Conservation (phyloP, 1,140 invertebrate genomes). For the Bombus pyrosoma region DNA sequence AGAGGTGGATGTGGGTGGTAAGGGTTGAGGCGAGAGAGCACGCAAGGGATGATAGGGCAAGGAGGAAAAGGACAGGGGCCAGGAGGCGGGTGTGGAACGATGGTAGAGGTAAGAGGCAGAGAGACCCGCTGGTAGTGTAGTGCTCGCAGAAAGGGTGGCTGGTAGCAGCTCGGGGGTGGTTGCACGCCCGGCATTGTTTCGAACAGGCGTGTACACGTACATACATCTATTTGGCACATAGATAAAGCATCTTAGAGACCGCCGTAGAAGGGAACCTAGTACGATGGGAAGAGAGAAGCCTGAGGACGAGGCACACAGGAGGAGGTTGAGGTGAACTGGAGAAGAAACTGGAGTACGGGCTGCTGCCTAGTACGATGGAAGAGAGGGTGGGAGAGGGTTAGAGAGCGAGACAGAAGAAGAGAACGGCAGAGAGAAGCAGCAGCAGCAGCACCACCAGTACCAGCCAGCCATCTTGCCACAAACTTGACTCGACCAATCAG, state of each 20-base stretch:
- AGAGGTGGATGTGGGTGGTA: conserved; percentile 34
- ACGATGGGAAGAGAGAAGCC: conserved; percentile 50
- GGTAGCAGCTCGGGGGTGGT: conserved; percentile 66
- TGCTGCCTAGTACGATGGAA: not conserved
- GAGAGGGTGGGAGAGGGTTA: conserved; percentile 60
- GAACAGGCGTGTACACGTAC: conserved; percentile 77
- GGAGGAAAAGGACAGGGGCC: conserved; percentile 40
- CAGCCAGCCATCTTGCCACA: conserved; percentile 82
- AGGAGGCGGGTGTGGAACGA: conserved; percentile 17
- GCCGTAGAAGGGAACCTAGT: conserved; percentile 69
- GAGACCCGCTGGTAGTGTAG: conserved; percentile 35
- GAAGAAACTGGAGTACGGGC: conserved; percentile 53
- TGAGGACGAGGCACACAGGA: conserved; percentile 37
- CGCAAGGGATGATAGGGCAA: conserved; percentile 55
- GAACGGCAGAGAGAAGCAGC: conserved; percentile 42
- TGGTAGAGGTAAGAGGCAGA: conserved; percentile 43
- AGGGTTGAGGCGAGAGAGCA: conserved; percentile 55
- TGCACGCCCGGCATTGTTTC: conserved; percentile 80
- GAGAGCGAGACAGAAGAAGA: conserved; percentile 64
- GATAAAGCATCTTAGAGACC: conserved; percentile 75
- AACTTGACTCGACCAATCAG: conserved; percentile 83
- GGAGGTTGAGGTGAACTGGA: conserved; percentile 55
- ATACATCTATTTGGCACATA: conserved; percentile 78
- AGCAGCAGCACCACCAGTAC: conserved; percentile 51
- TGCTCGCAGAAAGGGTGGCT: conserved; percentile 60